Base-by-base conservation (phyloP, 2,113 vertebrate genomes). In the Willisornis vidua region DNA sequence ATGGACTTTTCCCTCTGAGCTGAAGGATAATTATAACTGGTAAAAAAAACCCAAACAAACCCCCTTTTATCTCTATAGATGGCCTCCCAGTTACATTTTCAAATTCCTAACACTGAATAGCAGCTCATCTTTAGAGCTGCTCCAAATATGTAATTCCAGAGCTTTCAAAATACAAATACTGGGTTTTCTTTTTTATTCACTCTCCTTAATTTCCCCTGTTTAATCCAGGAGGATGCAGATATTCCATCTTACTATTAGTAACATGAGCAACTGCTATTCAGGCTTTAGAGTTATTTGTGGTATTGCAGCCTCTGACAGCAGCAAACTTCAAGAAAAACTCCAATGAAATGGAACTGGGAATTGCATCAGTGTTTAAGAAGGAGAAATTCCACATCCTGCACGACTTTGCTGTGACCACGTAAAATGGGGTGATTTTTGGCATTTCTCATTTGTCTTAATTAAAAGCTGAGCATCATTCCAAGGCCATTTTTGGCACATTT, bases 381-480 rank as follows among this genome's bases (percentile, higher is more conserved):
- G 65, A 57, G 39, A 88, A 79, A 82, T 75, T 83, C 24, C 52
- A n/a, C 16, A 10, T 54, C 61, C 41, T 67, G 31, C 1, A 5
- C 45, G 20, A 19, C 58, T 87, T 85, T 82, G 49, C 66, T 75
- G 67, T 83, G 66, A 86, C 24, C 57, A 43, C 55, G 31, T 43
- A 86, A 52, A 65, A 67, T 1, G 7, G 7, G 48, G 57, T 72
- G 28, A 92, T 74, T 75, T 78, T 45, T 80, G 82, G 74, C 52
- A 71, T 92, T 93, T 86, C 75, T 93, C 52, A 65, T 88, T 94
- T 74, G 68, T 90, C 75, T 90, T 75, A 80, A 93, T 93, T 93
- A 88, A 86, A 94, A 83, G 23, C 57, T 72, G 88, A 83, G 31
- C 52, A 29, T 67, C 41, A 76, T 94, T 91, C 62, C 12, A 51